phyloP scores from a whole-genome alignment of 2,113 vertebrate species.

The Todiramphus chloris region DNA sequence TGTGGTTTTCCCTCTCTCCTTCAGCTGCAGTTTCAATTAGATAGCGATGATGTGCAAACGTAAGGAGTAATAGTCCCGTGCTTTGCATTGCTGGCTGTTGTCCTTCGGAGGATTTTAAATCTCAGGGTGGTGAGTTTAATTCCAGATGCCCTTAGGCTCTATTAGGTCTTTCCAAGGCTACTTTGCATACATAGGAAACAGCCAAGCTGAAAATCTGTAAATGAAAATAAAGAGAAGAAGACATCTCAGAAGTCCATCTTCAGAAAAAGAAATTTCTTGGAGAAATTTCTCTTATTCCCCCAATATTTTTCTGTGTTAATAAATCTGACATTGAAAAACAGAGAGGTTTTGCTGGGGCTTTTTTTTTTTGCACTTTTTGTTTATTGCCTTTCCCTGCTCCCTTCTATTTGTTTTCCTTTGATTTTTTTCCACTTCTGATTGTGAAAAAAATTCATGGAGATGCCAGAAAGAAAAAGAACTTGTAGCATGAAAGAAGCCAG shows the following conservation, averaged over 20 bases:
- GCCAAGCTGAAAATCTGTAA: neutral
- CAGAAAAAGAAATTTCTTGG: neutral
- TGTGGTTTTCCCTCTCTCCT: neutral
- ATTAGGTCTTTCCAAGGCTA: neutral
- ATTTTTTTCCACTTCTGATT: neutral
- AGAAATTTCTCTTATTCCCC: neutral
- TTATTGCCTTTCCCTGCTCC: neutral
- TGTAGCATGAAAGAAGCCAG: neutral
- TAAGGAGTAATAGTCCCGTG: neutral
- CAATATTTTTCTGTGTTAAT: neutral
- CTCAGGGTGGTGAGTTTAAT: neutral
- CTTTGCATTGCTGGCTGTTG: neutral
- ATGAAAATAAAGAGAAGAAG: neutral
- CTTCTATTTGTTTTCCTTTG: neutral
- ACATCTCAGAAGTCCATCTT: neutral
- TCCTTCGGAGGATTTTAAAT: neutral
- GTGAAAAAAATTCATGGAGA: neutral
- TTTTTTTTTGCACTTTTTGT: neutral
- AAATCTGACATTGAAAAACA: neutral
- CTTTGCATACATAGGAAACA: neutral
- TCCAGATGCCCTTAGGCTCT: neutral
- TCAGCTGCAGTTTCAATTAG: neutral
- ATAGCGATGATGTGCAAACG: neutral
- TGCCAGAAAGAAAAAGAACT: neutral
- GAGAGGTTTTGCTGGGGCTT: rapidly evolving